A percentile compares a stretch with the other conserved stretches of the same genome.
Conservation (phyloP, 2,888 invertebrate species). For the Rutpela maculata region DNA sequence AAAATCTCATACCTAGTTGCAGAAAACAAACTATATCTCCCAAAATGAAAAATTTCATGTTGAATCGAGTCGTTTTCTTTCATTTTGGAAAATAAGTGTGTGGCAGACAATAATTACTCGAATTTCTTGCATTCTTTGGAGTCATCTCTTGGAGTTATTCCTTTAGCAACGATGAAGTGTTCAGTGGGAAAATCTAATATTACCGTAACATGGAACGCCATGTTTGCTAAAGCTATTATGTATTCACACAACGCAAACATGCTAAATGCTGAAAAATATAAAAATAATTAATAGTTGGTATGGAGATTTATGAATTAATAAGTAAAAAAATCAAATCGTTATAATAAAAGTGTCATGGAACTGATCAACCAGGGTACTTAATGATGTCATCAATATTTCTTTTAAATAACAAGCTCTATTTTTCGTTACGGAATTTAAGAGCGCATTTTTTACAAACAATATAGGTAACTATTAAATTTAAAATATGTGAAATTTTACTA, state of each 20-base stretch:
- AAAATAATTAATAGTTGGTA: slow-evolving; percentile 13
- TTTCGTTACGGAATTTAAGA: too few relatives aligned
- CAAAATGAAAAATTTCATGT: not conserved
- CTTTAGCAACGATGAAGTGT: slow-evolving; percentile 81
- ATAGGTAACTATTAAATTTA: too few relatives aligned
- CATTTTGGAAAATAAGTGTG: not conserved
- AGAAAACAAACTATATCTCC: not conserved
- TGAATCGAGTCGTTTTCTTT: not conserved
- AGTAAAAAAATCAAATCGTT: too few relatives aligned
- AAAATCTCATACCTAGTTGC: not conserved
- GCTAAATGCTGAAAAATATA: slow-evolving; percentile 87
- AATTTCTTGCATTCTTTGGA: slow-evolving; percentile 8
- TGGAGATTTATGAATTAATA: too few relatives aligned
- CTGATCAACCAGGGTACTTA: too few relatives aligned
- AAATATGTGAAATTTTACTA: too few relatives aligned
- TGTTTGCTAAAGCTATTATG: slow-evolving; percentile 92
- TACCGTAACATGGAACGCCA: slow-evolving; percentile 93
- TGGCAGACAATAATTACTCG: not conserved
- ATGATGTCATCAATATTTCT: too few relatives aligned
- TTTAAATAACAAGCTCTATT: too few relatives aligned
- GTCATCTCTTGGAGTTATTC: slow-evolving; percentile 13
- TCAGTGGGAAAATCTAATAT: slow-evolving; percentile 91
- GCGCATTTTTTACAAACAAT: too few relatives aligned
- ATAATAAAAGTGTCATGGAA: too few relatives aligned
- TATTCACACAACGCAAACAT: slow-evolving; percentile 97